Evolutionary conservation across 1,140 invertebrate genomes (phyloP).

Genomic region (Drosophila sulfurigaster): DNA sequence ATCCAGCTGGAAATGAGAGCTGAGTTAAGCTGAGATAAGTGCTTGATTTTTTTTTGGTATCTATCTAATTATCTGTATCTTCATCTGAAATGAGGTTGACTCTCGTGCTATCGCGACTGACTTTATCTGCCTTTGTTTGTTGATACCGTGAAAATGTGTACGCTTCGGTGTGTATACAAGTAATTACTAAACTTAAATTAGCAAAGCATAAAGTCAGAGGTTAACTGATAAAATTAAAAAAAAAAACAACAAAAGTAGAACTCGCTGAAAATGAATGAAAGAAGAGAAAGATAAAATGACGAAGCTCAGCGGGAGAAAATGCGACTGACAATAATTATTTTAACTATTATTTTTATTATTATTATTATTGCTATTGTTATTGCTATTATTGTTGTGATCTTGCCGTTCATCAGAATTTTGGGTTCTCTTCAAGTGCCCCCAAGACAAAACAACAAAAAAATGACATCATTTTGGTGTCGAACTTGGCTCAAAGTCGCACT

Average conservation of each 20-base stretch:
- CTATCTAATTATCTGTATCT: slow-evolving; percentile 1
- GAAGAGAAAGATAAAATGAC: not conserved
- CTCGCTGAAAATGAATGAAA: too few species aligned
- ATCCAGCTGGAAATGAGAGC: too few species aligned
- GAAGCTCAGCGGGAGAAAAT: not conserved
- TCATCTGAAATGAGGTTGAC: not conserved
- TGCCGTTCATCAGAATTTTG: not conserved
- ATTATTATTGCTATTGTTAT: not conserved
- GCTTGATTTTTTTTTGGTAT: not conserved
- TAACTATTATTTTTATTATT: not conserved
- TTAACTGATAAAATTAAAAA: slow-evolving; percentile 19
- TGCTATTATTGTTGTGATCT: slow-evolving; percentile 5
- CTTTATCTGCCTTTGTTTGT: slow-evolving; percentile 30
- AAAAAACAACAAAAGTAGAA: not conserved
- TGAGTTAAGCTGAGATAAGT: slow-evolving; percentile 14
- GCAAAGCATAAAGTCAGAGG: slow-evolving; percentile 36
- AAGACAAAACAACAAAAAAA: slow-evolving; percentile 41
- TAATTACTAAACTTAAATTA: slow-evolving; percentile 42
- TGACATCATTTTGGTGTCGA: slow-evolving; percentile 43
- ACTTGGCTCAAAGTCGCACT: slow-evolving; percentile 15
- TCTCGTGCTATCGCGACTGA: slow-evolving; percentile 3
- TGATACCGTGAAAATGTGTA: not conserved
- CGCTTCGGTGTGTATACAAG: not conserved
- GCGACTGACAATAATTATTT: not conserved
- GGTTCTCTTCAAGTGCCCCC: slow-evolving; percentile 15